Evolutionary conservation across 2,888 invertebrate genomes (phyloP).

Genomic region (Drosophila mimica): DNA sequence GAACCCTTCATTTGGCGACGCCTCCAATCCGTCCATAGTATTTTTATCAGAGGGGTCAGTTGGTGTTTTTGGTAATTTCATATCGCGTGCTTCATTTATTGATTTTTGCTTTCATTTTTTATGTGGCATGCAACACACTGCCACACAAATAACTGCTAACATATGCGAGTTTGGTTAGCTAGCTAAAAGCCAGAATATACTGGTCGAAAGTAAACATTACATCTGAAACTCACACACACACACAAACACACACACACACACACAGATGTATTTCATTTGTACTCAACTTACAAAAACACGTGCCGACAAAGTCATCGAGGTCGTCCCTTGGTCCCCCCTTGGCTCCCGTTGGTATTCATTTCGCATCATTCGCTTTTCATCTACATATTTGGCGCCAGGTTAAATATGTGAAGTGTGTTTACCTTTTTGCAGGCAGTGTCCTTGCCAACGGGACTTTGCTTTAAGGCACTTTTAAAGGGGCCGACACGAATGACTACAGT

Average conservation of each 20-base stretch:
- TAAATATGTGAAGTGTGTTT: conserved; percentile 67
- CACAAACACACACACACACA: not conserved
- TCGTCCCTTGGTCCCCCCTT: conserved; percentile 37
- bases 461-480: conserved; percentile 28
- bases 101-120: conserved; percentile 79
- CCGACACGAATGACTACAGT: not conserved
- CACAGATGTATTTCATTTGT: conserved; percentile 42
- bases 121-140: conserved; percentile 59
- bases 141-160: conserved; percentile 49
- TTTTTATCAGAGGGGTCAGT: conserved; percentile 59
- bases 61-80: conserved; percentile 59
- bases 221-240: conserved; percentile 17
- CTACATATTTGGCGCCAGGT: conserved; percentile 51
- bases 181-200: conserved; percentile 9
- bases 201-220: conserved; percentile 50
- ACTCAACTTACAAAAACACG: conserved; percentile 44
- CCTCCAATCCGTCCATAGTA: conserved; percentile 6
- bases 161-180: conserved; percentile 55
- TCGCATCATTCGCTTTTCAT: conserved; percentile 37
- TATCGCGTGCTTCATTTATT: conserved; percentile 74
- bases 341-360: conserved; percentile 26
- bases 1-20: conserved; percentile 35
- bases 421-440: conserved; percentile 60
- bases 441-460: conserved; percentile 55
- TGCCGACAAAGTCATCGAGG: conserved; percentile 75